These are phyloP conservation scores for Centropus bengalensis DNA, from an alignment of 2,113 vertebrate genomes.

Conservation along the genomic window DNA sequence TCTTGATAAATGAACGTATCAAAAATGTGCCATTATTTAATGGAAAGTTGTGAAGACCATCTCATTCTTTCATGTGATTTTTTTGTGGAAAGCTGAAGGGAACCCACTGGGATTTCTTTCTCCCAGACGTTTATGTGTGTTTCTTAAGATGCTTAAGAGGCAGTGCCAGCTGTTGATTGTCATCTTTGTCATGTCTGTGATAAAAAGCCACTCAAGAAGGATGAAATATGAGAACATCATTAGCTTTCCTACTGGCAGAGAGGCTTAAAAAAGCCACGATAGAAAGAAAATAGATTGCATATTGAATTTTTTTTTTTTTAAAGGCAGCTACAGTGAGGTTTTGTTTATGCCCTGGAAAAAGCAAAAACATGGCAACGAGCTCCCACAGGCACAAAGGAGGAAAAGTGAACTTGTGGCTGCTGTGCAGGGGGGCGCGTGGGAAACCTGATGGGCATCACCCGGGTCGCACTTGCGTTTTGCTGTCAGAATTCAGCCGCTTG, in stretches of 20 bases:
- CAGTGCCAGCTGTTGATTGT: slow-evolving; percentile 64
- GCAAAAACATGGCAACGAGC: neutral
- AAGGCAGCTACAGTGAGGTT: neutral
- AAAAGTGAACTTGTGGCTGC: neutral
- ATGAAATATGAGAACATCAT: slow-evolving; percentile 58
- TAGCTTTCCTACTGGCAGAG: slow-evolving; percentile 48
- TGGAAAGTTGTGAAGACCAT: neutral
- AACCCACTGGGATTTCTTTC: slow-evolving; percentile 20
- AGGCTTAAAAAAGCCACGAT: slow-evolving; percentile 39
- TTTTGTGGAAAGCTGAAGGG: neutral
- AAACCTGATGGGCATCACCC: neutral
- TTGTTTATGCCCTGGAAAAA: slow-evolving; percentile 5
- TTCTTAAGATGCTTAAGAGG: slow-evolving; percentile 20
- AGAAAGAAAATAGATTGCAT: slow-evolving; percentile 40
- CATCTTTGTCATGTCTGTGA: slow-evolving; percentile 55
- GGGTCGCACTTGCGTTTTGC: neutral
- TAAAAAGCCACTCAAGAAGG: slow-evolving; percentile 64
- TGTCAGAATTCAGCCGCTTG: neutral
- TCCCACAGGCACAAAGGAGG: neutral
- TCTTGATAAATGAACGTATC: neutral
- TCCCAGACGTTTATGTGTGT: neutral
- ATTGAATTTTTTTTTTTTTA: neutral
- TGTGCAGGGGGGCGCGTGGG: neutral
- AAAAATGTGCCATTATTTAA: slow-evolving; percentile 17
- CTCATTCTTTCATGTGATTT: neutral